Evolutionary conservation across 2,888 invertebrate species (phyloP), one percentile per base, ranked within the genome.

Genomic region (Aspidiotus rigidus): DNA sequence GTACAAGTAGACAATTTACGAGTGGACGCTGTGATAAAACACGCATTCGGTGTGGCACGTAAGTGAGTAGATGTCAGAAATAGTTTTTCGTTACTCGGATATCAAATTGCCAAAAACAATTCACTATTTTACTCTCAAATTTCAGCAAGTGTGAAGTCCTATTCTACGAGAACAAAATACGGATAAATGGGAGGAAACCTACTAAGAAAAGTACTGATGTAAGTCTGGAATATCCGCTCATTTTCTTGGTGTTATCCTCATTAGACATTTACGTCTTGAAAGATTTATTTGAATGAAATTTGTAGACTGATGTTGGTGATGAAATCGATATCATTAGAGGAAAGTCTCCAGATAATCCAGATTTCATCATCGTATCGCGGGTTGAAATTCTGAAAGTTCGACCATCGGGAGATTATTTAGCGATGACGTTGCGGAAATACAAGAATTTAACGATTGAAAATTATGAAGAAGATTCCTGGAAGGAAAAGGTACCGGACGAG

Each of bases 111-210:
- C 5, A 5, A 28, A 28, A 28, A 28, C 28, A 28, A 28, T 28
- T 28, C 28, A 28, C 28, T 1, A 28, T 28, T 28, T 28, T 1
- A 28, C 28, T 28, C 28, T 28, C 28, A 28, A n/a, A 53, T 62
- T 73, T 72, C 77, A 89, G 89, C 76, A 92, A 90, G 84, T 81
- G 90, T 56, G 92, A 92, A 76, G 82, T 83, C 64, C 78, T 85
- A 62, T 90, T 93, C 77, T 92, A 90, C 79, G 87, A 88, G 73
- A 89, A 87, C 75, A 88, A 85, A 80, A 84, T 93, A 72, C 83
- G 89, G 75, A 77, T 90, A 0, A 93, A 93, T 80, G 91, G 90
- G 7, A 81, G 83, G 73, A 89, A 88, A 77, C 78, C 89, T 0
- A 72, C 80, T 53, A 93, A 93, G 77, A 93, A 93, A 79, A 88